Base-by-base conservation (phyloP, 2,797 vertebrate species). In the Sandelia bainsii region DNA sequence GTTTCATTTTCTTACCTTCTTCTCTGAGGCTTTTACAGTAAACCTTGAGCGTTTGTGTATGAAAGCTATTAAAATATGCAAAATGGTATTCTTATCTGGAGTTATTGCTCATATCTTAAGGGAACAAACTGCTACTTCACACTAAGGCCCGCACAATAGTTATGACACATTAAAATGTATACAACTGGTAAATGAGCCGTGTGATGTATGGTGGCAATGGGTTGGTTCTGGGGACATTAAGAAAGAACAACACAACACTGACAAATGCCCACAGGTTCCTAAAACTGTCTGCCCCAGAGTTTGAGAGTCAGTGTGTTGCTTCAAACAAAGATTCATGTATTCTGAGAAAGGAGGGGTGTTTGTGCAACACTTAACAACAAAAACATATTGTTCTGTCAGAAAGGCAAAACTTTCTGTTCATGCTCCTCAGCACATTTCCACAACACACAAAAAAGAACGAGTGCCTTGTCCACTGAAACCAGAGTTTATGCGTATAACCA, bases 41-140 rank as follows among this genome's bases (percentile, higher is more conserved):
- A 46, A 14, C 3, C 27, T 23, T 42, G n/a, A 63, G 45, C 2
- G 49, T 34, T 66, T 54, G n/a, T 57, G 17, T 34, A 10, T 54
- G 34, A 57, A 25, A 69, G n/a, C 6, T 63, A 13, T 42, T 51
- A 29, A 54, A 70, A 69, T 69, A 54, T 64, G 49, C 32, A 62
- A 46, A 68, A 17, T 4, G 9, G 1, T n/a, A n/a, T 52, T 42
- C 6, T 59, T 69, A 12, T 60, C 23, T 54, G 1, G 1, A 44
- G 37, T 68, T 62, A 50, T 58, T 51, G 12, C 6, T 19, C 17
- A 27, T 3, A 46, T 58, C 37, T 40, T 7, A 23, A 37, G 1
- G 8, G 6, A 12, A 37, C 14, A 67, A 4, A 20, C 8, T n/a
- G 25, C 17, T 17, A 14, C 9, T 20, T 46, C 12, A 16, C 40